Evolutionary conservation across 1,140 invertebrate genomes (phyloP).

Genomic region (Camponotus floridanus): DNA sequence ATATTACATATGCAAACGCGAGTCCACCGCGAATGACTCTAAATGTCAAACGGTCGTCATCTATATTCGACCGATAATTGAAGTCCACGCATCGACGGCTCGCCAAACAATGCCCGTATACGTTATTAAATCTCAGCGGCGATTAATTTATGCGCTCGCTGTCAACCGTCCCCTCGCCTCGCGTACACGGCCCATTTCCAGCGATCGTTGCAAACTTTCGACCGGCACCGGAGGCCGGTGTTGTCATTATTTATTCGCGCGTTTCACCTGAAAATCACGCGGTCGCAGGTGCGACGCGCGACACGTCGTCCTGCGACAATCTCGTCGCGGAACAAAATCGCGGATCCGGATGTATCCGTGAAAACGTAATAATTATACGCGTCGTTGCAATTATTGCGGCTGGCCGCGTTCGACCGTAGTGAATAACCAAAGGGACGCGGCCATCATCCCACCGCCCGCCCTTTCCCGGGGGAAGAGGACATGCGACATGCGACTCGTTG

Average conservation of each 20-base stretch:
- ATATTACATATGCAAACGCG: background rate
- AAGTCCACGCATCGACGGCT: slow-evolving; percentile 13
- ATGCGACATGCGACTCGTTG: slow-evolving; percentile 44
- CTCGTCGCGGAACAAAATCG: background rate
- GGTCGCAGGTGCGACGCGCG: slow-evolving; percentile 32
- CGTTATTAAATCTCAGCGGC: slow-evolving; percentile 61
- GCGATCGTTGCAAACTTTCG: slow-evolving; percentile 23
- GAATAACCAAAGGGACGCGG: slow-evolving; percentile 42
- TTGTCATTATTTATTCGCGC: slow-evolving; percentile 50
- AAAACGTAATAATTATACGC: slow-evolving; percentile 55
- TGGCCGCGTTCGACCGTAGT: slow-evolving; percentile 27
- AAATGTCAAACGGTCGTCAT: slow-evolving; percentile 57
- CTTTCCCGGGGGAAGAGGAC: slow-evolving; percentile 9
- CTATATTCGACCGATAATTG: slow-evolving; percentile 57
- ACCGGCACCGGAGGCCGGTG: background rate
- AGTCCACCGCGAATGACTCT: slow-evolving; percentile 1
- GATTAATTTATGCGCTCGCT: slow-evolving; percentile 55
- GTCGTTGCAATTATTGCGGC: slow-evolving; percentile 46
- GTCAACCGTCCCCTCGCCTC: slow-evolving; percentile 22
- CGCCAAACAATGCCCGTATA: slow-evolving; percentile 39
- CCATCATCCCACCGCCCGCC: background rate
- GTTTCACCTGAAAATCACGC: slow-evolving; percentile 17
- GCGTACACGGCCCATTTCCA: background rate
- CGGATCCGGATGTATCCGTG: background rate
- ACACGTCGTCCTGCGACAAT: background rate